A percentile compares a stretch with the other conserved stretches of the same genome.
Evolutionary conservation across 2,797 vertebrate species (phyloP).

Genomic region (Benthosema pterotum): DNA sequence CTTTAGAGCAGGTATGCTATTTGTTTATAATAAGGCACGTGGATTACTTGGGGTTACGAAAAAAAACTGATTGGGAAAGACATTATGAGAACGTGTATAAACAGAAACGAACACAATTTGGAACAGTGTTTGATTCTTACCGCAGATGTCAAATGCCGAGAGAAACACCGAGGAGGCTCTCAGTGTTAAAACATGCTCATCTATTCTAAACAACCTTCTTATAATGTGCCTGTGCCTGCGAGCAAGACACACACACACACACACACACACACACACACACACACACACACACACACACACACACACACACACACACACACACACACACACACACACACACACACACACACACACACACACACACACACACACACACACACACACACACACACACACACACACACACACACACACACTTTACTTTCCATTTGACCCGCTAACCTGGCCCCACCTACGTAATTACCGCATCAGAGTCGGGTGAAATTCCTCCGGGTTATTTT

Average conservation of each 20-base stretch:
- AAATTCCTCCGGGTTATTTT: constrained; percentile 79
- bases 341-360: no score
- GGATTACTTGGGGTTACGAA: neutral
- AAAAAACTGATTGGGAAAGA: no score
- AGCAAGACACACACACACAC: constrained; percentile 31
- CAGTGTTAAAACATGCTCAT: constrained; percentile 42
- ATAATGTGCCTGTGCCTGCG: constrained; percentile 59
- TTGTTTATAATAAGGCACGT: neutral
- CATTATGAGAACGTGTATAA: no score
- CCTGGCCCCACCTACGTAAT: constrained; percentile 81
- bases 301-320: constrained; percentile 38
- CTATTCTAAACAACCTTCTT: constrained; percentile 62
- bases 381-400: constrained; percentile 37
- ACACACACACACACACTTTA: constrained; percentile 39
- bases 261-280: constrained; percentile 26
- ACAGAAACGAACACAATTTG: no score
- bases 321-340: constrained; percentile 22
- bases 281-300: constrained; percentile 20
- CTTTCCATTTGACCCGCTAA: constrained; percentile 73
- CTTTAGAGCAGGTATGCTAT: no score
- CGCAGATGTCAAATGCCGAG: neutral
- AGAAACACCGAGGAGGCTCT: constrained; percentile 44
- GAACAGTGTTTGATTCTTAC: neutral
- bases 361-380: constrained; percentile 9
- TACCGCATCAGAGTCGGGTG: constrained; percentile 76